Evolutionary conservation across 2,113 vertebrate genomes (phyloP).

Genomic region (Monarcha castaneiventris): DNA sequence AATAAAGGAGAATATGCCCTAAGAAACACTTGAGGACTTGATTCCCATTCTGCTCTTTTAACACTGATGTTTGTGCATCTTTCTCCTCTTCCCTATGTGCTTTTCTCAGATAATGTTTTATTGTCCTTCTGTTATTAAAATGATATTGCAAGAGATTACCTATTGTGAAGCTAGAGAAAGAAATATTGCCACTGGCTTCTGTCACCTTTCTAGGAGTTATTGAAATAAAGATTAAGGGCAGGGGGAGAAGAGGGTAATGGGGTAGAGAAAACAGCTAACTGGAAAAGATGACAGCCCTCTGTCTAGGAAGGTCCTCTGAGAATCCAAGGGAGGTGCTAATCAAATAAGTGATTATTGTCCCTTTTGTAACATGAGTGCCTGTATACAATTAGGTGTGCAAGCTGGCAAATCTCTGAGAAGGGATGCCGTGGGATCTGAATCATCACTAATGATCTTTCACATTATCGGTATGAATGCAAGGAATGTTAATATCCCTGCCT

Average conservation of each 20-base stretch:
- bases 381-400: not conserved
- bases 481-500: not conserved
- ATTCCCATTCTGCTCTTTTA: not conserved
- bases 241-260: not conserved
- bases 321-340: not conserved
- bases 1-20: not conserved
- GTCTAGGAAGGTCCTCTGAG: not conserved
- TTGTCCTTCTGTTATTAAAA: not conserved
- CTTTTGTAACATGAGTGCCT: not conserved
- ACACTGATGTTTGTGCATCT: not conserved
- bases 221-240: not conserved
- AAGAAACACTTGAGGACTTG: not conserved
- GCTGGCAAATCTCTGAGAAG: not conserved
- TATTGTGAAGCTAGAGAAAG: not conserved
- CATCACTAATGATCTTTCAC: not conserved
- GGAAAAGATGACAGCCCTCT: not conserved
- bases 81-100: not conserved
- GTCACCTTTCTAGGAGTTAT: not conserved
- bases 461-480: not conserved
- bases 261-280: not conserved
- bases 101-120: not conserved
- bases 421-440: not conserved
- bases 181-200: not conserved
- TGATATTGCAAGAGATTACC: not conserved
- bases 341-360: not conserved